Base-by-base conservation (phyloP, 2,113 vertebrate species). In the Microtus montanus region DNA sequence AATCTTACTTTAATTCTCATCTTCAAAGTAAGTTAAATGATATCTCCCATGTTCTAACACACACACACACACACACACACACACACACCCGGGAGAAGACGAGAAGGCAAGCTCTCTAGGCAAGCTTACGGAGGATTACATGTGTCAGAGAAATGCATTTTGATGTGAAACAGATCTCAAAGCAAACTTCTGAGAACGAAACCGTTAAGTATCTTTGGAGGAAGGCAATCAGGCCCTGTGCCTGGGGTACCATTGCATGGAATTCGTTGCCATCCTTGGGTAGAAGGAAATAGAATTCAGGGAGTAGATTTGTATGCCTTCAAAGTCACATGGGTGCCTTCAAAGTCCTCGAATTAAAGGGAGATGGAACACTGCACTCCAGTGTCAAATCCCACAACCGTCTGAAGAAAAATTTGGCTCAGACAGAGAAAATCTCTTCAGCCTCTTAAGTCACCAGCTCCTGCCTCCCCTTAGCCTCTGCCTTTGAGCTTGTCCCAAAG, bases 371-470 rank as follows among this genome's bases (percentile, higher is more conserved):
- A 85, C 58, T 71, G 84, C 92, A 11, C 54, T 97, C 85, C 54
- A 35, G 78, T 97, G 94, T 97, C 92, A 98, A 97, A 98, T 93
- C 96, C 96, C 93, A 95, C 90, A 89, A 80, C 52, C 2, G 49
- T 41, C 35, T 96, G 82, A 96, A 97, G 94, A 97, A 97, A 93
- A 78, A 70, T 79, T 95, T 89, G 92, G 93, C 96, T 95, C 38
- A 79, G 61, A 93, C 83, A 97, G 78, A 98, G 97, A 98, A 98
- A 98, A 98, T 97, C 97, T 95, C 96, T 96, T 96, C 95, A 97
- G 96, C 89, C 92, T 96, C 93, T 97, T 98, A 98, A 98, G 70
- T 96, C 97, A 84, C 92, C 96, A 97, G 95, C 98, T 97, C 68
- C 90, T 97, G 84, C 73, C 93, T 97, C 90, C 1, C 64, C 95